Evolutionary conservation across 2,888 invertebrate species (phyloP).

Genomic region (Euproctis similis): DNA sequence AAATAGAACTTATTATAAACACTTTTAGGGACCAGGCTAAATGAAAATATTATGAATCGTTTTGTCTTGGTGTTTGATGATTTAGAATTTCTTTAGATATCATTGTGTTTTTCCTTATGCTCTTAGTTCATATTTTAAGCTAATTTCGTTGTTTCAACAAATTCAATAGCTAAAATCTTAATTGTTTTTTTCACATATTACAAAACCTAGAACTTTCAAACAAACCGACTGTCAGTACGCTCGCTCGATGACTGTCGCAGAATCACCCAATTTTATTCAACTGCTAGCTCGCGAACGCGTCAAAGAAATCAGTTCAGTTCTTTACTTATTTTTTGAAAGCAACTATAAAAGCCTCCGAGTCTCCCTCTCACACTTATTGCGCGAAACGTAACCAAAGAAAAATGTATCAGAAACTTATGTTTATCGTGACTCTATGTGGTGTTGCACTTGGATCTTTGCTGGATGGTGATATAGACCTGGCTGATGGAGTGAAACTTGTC

Average conservation of each 20-base stretch:
- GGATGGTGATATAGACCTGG: slow-evolving; percentile 73
- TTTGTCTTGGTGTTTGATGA: too few species aligned
- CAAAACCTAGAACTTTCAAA: too few species aligned
- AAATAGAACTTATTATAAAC: too few species aligned
- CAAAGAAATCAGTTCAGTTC: slow-evolving; percentile 44
- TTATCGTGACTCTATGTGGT: slow-evolving; percentile 32
- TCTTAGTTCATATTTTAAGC: too few species aligned
- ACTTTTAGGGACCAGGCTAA: too few species aligned
- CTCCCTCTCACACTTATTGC: slow-evolving; percentile 62
- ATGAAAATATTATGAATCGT: too few species aligned
- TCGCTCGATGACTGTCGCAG: slow-evolving; percentile 16
- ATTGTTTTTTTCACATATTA: too few species aligned
- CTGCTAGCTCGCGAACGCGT: slow-evolving; percentile 29
- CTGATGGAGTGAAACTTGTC: slow-evolving; percentile 80
- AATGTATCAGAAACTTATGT: slow-evolving; percentile 49
- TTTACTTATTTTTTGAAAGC: slow-evolving; percentile 68
- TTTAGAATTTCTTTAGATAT: too few species aligned
- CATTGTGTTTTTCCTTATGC: too few species aligned
- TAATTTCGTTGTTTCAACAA: too few species aligned
- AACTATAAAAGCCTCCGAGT: slow-evolving; percentile 53
- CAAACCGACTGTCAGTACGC: slow-evolving; percentile 11
- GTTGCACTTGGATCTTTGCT: slow-evolving; percentile 39
- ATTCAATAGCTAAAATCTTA: too few species aligned
- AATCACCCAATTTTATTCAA: slow-evolving; percentile 21
- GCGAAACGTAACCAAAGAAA: slow-evolving; percentile 38